Base-by-base conservation (phyloP, 2,113 vertebrate species). In the Sorex araneus region DNA sequence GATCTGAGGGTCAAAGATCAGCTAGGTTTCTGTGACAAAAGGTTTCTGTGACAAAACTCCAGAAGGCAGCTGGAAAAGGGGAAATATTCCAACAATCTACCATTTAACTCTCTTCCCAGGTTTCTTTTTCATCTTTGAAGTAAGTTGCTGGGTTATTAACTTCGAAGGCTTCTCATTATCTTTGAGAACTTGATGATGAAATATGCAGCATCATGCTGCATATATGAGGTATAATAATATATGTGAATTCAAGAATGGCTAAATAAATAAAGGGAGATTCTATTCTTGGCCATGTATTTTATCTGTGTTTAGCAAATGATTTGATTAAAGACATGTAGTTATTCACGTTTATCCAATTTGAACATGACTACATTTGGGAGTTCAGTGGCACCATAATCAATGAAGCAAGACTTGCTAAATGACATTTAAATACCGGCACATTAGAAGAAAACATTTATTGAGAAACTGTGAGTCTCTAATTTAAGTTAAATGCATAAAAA, bases 111-210 rank as follows among this genome's bases (percentile, higher is more conserved):
- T 40, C 40, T 40, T 40, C 40, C 40, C 40, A 40, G 40, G 40
- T 40, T 40, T 40, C 3, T 40, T 40, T 40, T 40, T 40, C 3
- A 40, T 40, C 40, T 40, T 40, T 40, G 40, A 40, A 40, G 40
- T 40, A 40, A 40, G 40, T 40, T 40, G 40, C 40, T 40, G 40
- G 40, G 40, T 40, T 40, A 40, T 40, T 40, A 3, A 40, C 40
- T 40, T 40, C 40, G 3, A 40, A 40, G 40, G 40, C 40, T 40
- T 40, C 40, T 40, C 40, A 40, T 40, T 40, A 40, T 67, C 78
- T 34, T 79, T 84, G 66, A 90, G 16, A 6, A 74, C 11, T 57
- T 50, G 83, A 73, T 74, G 47, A 75, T 32, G 73, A 93, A 83
- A 73, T 47, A 75, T 43, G 8, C 23, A 7, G 47, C 40, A 50